Base-by-base conservation (phyloP, 2,888 invertebrate genomes). In the Stramonita haemastoma region DNA sequence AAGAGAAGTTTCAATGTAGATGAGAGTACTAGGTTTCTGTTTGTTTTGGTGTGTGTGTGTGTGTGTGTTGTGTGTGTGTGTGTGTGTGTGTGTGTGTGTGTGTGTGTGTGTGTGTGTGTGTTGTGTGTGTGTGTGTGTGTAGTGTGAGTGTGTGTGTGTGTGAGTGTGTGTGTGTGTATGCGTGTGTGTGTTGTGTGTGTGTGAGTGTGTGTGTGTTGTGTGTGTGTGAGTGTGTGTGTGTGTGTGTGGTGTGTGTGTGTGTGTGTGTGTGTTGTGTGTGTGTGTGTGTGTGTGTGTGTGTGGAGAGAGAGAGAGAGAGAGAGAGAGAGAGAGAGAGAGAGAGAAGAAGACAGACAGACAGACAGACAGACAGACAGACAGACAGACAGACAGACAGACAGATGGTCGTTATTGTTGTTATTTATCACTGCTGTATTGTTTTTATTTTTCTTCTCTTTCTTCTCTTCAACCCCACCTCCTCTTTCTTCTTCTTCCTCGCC, bases 31-130 rank as follows among this genome's bases (percentile, higher is more conserved):
- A n/a, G 22, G 73, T 73, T 22, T 73, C 6, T n/a, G n/a, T 73
- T 6, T 73, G 70, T 73, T 22, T 70, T 22, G 22, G 70, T 73
- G 70, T 73, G 70, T 73, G 70, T 73, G 70, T 73, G 70, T n/a
- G 70, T 73, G 70, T 73, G 70, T 73, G 70, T n/a, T 73, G 70
- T 73, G 70, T 73, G 70, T n/a, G 70, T 73, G 70, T 73, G 70
- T 73, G n/a, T 73, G n/a, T n/a, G n/a, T 26, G n/a, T 26, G n/a
- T 26, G 26, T 26, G 70, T n/a, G 70, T 73, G 70, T 73, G n/a
- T 73, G 60, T 60, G 60, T 60, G 60, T 60, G 60, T 60, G 60
- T 60, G 19, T 60, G 60, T 60, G 60, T 60, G 60, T 57, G 57
- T 57, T 8, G 8, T 8, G 8, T 8, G 8, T n/a, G n/a, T n/a